Evolutionary conservation across 2,888 invertebrate species (phyloP).

Genomic region (Netelia fuscicornis): DNA sequence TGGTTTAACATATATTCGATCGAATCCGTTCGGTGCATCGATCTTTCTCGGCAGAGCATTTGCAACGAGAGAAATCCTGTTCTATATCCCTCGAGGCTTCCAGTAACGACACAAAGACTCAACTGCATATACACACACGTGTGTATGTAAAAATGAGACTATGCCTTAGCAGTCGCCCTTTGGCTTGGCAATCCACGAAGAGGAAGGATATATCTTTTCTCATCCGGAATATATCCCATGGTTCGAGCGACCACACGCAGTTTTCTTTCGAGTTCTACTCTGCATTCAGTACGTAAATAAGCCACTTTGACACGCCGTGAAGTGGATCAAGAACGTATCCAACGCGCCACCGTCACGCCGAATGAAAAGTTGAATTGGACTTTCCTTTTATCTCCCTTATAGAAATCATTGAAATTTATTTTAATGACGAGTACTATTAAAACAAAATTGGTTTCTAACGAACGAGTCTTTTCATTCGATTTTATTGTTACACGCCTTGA

Average conservation of each 20-base stretch:
- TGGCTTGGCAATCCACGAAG: conserved; percentile 32
- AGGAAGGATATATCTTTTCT: conserved; percentile 40
- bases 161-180: conserved; percentile 2
- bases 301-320: conserved; percentile 35
- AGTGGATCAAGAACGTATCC: conserved; percentile 30
- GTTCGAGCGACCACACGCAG: conserved; percentile 59
- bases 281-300: conserved; percentile 25
- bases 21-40: conserved; percentile 70
- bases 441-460: not conserved
- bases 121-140: not conserved
- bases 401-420: not conserved
- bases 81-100: conserved; percentile 40
- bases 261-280: conserved; percentile 13
- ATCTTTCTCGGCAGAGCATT: conserved; percentile 66
- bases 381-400: not conserved
- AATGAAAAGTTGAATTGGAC: conserved; percentile 8
- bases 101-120: conserved; percentile 35
- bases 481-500: not conserved
- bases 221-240: conserved; percentile 51
- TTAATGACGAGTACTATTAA: not conserved
- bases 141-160: conserved; percentile 33
- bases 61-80: conserved; percentile 58
- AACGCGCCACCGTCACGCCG: not conserved
- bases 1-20: conserved; percentile 75
- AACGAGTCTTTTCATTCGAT: not conserved